These are phyloP conservation scores for Pelecanoides urinatrix DNA, from an alignment of 2,113 vertebrate species.

Conservation along the genomic window DNA sequence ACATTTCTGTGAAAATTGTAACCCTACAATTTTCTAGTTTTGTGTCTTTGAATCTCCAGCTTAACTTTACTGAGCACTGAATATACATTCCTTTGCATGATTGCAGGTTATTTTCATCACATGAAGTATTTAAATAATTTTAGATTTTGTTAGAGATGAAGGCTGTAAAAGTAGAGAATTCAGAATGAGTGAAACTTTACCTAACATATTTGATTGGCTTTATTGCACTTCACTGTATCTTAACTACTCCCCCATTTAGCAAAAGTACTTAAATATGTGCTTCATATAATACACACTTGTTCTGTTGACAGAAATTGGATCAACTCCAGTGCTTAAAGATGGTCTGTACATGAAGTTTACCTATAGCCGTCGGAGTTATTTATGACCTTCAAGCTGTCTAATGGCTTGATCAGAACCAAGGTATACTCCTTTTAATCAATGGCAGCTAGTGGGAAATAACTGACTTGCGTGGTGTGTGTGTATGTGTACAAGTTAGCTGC, in stretches of 20 bases:
- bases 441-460: background rate
- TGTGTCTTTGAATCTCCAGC: background rate
- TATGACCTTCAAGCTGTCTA: background rate
- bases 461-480: background rate
- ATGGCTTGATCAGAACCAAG: background rate
- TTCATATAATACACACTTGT: background rate
- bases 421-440: background rate
- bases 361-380: background rate
- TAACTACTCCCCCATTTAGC: background rate
- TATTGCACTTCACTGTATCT: background rate
- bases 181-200: background rate
- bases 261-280: background rate
- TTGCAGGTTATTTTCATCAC: background rate
- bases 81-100: background rate
- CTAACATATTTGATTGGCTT: background rate
- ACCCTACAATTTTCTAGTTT: background rate
- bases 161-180: background rate
- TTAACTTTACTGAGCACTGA: background rate
- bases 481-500: background rate
- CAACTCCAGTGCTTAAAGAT: background rate
- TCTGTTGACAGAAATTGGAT: background rate
- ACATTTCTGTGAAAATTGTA: background rate
- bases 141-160: background rate
- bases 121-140: background rate
- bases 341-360: background rate